phyloP scores from a whole-genome alignment of 35 echinoderm and acorn worm species.

The Antedon bifida region DNA sequence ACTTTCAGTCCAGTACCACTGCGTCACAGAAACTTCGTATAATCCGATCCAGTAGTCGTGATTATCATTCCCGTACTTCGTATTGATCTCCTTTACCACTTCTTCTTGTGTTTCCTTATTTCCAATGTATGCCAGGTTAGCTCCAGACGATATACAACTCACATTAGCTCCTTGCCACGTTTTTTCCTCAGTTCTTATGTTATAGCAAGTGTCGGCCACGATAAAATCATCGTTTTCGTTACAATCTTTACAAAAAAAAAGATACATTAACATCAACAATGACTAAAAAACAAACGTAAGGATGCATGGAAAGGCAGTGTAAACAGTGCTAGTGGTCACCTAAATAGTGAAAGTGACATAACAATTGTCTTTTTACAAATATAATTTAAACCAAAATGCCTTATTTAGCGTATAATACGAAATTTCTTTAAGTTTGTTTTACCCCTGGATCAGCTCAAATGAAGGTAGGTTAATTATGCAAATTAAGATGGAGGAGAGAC shows the following conservation, averaged over 20 bases:
- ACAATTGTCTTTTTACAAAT: too few relatives aligned
- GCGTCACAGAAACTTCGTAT: background rate
- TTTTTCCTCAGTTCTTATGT: background rate
- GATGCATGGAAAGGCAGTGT: too few relatives aligned
- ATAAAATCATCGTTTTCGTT: background rate
- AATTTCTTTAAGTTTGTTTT: too few relatives aligned
- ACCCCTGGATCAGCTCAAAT: too few relatives aligned
- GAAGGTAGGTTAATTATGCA: too few relatives aligned
- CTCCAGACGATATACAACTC: background rate
- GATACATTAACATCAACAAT: too few relatives aligned
- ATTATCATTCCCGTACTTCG: background rate
- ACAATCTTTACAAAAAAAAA: background rate
- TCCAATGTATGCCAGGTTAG: background rate
- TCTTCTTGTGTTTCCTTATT: background rate
- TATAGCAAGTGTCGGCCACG: background rate
- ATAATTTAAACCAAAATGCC: too few relatives aligned
- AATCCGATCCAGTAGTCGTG: background rate
- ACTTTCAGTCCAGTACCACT: background rate
- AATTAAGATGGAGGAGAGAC: too few relatives aligned
- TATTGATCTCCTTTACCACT: background rate
- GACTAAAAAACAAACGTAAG: too few relatives aligned
- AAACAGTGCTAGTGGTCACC: too few relatives aligned
- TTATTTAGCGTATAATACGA: too few relatives aligned
- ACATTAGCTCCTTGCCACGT: background rate
- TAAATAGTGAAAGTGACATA: too few relatives aligned